Evolutionary conservation across 2,113 vertebrate species (phyloP).

Genomic region (Myrmophylax atrothorax): DNA sequence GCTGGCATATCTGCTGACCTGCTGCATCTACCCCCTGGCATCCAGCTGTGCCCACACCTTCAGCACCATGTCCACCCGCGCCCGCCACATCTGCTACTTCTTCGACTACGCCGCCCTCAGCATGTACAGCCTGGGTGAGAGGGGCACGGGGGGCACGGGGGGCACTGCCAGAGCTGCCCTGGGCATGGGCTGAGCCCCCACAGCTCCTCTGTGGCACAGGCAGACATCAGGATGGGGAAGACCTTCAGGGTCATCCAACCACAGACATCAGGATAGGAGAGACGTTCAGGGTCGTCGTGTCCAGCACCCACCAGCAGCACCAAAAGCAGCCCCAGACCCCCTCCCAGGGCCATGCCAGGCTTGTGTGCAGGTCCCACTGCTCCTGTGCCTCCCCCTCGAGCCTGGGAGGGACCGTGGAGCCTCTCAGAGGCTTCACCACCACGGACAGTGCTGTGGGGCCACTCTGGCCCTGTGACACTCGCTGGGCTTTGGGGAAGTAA

Average conservation of each 20-base stretch:
- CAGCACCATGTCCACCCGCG: constrained; percentile 80
- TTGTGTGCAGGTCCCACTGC: neutral
- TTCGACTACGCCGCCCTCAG: constrained; percentile 86
- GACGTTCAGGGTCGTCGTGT: neutral
- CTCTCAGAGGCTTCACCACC: neutral
- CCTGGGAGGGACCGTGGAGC: neutral
- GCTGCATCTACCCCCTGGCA: constrained; percentile 84
- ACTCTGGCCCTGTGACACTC: neutral
- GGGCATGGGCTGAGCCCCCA: too few species aligned
- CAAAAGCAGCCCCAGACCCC: neutral
- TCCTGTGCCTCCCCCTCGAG: neutral
- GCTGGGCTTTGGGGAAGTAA: too few species aligned
- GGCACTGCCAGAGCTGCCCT: too few species aligned
- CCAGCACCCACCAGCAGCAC: neutral
- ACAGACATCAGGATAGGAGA: neutral
- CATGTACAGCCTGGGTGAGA: constrained; percentile 83
- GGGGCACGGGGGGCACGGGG: too few species aligned
- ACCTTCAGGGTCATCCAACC: too few species aligned
- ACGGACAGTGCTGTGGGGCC: neutral
- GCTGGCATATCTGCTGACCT: constrained; percentile 80
- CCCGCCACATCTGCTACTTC: constrained; percentile 87
- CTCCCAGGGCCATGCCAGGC: neutral
- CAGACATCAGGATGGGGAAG: too few species aligned
- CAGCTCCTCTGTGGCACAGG: too few species aligned
- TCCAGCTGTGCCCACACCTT: constrained; percentile 89